These are phyloP conservation scores for Mustela lutreola DNA, from an alignment of 2,113 vertebrate genomes.

Conservation along the genomic window DNA sequence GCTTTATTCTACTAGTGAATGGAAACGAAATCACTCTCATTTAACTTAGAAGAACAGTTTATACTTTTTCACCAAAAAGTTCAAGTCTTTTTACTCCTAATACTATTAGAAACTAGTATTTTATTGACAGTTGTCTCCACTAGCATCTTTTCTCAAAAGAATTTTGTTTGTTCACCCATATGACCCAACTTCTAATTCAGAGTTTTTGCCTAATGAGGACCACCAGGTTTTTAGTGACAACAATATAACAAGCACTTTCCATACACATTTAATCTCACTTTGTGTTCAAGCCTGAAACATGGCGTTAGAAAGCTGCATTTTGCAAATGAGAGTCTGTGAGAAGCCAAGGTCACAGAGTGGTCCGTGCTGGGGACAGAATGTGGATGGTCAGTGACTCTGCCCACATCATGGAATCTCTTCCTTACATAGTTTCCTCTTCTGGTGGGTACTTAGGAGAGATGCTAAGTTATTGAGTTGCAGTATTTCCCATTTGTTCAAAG, in stretches of 20 bases:
- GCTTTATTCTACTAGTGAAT: neutral
- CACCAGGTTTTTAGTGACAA: neutral
- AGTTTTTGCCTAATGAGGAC: neutral
- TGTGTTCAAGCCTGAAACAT: neutral
- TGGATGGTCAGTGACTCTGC: no score
- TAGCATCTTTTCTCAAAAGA: neutral
- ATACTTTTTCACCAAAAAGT: neutral
- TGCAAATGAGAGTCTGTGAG: neutral
- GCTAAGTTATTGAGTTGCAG: neutral
- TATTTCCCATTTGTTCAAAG: neutral
- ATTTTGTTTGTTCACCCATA: neutral
- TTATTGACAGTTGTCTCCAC: neutral
- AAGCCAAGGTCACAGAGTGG: neutral
- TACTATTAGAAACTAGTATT: neutral
- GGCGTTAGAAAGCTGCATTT: neutral
- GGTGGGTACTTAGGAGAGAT: neutral
- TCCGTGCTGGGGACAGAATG: neutral
- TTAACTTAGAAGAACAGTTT: neutral
- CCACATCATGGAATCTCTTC: neutral
- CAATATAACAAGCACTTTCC: neutral
- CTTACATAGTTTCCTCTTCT: neutral
- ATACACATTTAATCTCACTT: neutral
- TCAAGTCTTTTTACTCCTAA: neutral
- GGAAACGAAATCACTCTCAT: neutral
- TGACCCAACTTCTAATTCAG: neutral